Evolutionary conservation across 2,797 vertebrate species (phyloP).

Genomic region (Apogon talboti): DNA sequence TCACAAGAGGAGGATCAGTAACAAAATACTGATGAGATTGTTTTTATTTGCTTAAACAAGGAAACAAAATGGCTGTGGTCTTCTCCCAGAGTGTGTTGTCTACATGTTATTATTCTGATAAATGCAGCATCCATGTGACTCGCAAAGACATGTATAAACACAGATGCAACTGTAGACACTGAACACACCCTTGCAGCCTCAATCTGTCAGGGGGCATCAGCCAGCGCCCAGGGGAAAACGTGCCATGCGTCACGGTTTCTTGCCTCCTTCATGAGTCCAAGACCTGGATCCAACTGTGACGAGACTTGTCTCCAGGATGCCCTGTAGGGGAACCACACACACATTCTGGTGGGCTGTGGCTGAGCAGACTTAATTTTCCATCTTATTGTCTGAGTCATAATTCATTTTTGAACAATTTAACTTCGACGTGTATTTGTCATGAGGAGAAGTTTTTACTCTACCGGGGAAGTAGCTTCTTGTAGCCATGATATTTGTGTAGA

Average conservation of each 20-base stretch:
- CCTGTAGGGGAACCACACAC: constrained; percentile 32
- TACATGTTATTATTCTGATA: constrained; percentile 50
- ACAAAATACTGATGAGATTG: constrained; percentile 26
- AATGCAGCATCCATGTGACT: constrained; percentile 17
- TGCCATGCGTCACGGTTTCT: constrained; percentile 44
- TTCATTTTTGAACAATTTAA: constrained; percentile 43
- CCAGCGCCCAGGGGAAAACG: constrained; percentile 50
- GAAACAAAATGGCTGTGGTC: constrained; percentile 31
- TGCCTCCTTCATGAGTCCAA: constrained; percentile 35
- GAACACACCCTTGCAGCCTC: constrained; percentile 69
- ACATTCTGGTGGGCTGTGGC: not conserved
- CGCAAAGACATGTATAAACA: constrained; percentile 21
- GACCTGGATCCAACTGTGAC: constrained; percentile 48
- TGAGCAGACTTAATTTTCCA: constrained; percentile 40
- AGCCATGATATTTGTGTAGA: constrained; percentile 33
- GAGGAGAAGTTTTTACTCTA: constrained; percentile 5
- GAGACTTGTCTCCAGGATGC: constrained; percentile 35
- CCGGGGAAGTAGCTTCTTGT: constrained; percentile 22
- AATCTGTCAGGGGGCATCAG: constrained; percentile 84
- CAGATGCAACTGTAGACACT: constrained; percentile 18
- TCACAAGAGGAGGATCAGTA: constrained; percentile 32
- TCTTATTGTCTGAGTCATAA: constrained; percentile 45
- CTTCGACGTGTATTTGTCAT: constrained; percentile 28
- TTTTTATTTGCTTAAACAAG: constrained; percentile 45
- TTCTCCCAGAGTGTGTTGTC: constrained; percentile 24